Evolutionary conservation across 2,113 vertebrate genomes (phyloP), one percentile per base, ranked within the genome.

Genomic region (Elanoides forficatus): DNA sequence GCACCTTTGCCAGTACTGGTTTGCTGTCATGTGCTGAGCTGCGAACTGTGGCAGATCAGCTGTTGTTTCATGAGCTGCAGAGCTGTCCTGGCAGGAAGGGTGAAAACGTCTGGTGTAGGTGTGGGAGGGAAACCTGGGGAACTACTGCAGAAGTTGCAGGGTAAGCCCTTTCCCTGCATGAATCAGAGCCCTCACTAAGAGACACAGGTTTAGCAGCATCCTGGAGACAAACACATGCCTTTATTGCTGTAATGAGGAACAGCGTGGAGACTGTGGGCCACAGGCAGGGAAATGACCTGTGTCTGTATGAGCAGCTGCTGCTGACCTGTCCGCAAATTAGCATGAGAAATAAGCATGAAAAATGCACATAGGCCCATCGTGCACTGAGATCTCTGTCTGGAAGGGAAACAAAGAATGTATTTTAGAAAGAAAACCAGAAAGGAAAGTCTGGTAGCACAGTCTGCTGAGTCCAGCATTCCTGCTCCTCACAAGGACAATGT

Each of bases 121-220:
- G 86, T 95, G 92, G 90, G 93, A 95, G 82, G 86, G 65, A 86
- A 91, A 86, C 91, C 75, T 90, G 92, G 88, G 81, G 62, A 97
- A 58, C 95, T 67, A 72, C 93, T 66, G 87, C 48, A 93, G 74
- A 96, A 97, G 74, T 93, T 96, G 96, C 96, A 93, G 79, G 78
- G 66, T 97, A 96, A 96, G 95, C 74, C 90, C 78, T 96, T 95
- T 96, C 40, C 65, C 79, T 52, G 74, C 10, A 3, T 96, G 93
- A 96, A 86, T 97, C 87, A 95, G 92, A 88, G 43, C 17, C 32
- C 78, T 94, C 1, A 0, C 27, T 6, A 42, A 70, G 81, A 93
- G 56, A 81, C 14, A 19, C 15, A 30, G 88, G 78, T 76, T 93
- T 88, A 87, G 71, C 75, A 87, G 86, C 84, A 67, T 58, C 94